Conservation (phyloP, 2,888 invertebrate genomes). For the Nematopogon swammerdamellus region DNA sequence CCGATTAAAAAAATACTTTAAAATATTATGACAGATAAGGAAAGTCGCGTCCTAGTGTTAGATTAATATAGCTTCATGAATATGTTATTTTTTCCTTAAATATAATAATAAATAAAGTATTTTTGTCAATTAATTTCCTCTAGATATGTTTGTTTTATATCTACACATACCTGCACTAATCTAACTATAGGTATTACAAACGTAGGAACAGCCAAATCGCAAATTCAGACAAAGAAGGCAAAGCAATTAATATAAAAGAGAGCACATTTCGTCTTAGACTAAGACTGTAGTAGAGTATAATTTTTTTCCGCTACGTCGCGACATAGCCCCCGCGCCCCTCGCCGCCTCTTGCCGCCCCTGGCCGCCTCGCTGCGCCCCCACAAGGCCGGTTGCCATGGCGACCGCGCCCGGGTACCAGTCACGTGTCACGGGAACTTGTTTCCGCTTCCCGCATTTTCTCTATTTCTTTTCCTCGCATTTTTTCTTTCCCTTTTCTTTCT, state of each 20-base stretch:
- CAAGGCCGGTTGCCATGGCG: conserved; percentile 42
- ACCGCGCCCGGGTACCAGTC: conserved; percentile 47
- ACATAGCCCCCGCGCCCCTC: conserved; percentile 13
- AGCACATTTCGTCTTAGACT: background rate
- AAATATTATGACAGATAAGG: too few species aligned
- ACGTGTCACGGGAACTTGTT: conserved; percentile 52
- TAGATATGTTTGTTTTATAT: too few species aligned
- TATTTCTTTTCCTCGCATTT: conserved; percentile 33
- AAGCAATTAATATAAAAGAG: background rate
- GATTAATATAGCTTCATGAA: too few species aligned
- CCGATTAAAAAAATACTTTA: too few species aligned
- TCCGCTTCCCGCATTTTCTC: conserved; percentile 47
- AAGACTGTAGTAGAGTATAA: background rate
- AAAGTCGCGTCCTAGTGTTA: too few species aligned
- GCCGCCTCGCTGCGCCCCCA: conserved; percentile 46
- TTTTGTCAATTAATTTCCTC: too few species aligned
- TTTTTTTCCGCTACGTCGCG: too few species aligned
- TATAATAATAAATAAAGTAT: too few species aligned
- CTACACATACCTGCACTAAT: too few species aligned
- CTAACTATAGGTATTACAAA: too few species aligned
- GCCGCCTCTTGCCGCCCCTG: conserved; percentile 26
- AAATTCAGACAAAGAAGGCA: background rate
- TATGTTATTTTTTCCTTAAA: too few species aligned
- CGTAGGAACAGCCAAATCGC: too few species aligned
- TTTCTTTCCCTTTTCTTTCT: conserved; percentile 19